Base-by-base conservation (phyloP, 2,113 vertebrate species). In the Holacanthus passer region DNA sequence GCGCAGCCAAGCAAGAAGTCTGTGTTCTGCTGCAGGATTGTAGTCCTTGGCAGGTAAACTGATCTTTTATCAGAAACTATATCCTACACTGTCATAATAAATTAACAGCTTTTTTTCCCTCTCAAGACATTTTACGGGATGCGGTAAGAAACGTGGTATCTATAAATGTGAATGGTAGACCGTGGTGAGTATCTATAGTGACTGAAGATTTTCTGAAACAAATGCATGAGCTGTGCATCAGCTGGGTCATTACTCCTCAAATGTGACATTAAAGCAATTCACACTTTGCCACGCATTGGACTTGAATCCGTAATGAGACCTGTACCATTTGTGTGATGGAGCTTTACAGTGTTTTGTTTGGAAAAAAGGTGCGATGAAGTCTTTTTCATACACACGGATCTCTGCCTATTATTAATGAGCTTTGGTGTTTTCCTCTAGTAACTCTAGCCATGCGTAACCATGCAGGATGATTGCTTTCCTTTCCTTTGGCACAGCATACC, bases 51-150 rank as follows among this genome's bases (percentile, higher is more conserved):
- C 88, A 82, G 50, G 82, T 79, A 68, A 80, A 70, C 12, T 3
- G 58, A 87, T 83, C 59, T 68, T 93, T 90, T 82, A 85, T 94
- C 87, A 87, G 82, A 90, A 93, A 92, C 56, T 62, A 20, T 60
- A 91, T 85, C 75, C 62, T 64, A 65, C 47, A 69, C 77, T 89
- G 89, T 90, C 89, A 83, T 69, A 83, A 79, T 72, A 87, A 74
- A 91, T 94, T 87, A 88, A 73, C 81, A 80, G 27, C 62, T 73
- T 53, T 66, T 37, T 76, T 77, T 56, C 35, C 22, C 71, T 50
- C 32, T 68, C 1, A 68, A 79, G 75, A 84, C 74, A 68, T 81
- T 86, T 83, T 70, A 62, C 19, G 31, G 63, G 35, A 81, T 68
- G 74, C 60, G 79, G 41, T 37, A 50, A 50, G 27, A 84, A 53